Base-by-base conservation (phyloP, 2,888 invertebrate genomes). In the Brenthis daphne region DNA sequence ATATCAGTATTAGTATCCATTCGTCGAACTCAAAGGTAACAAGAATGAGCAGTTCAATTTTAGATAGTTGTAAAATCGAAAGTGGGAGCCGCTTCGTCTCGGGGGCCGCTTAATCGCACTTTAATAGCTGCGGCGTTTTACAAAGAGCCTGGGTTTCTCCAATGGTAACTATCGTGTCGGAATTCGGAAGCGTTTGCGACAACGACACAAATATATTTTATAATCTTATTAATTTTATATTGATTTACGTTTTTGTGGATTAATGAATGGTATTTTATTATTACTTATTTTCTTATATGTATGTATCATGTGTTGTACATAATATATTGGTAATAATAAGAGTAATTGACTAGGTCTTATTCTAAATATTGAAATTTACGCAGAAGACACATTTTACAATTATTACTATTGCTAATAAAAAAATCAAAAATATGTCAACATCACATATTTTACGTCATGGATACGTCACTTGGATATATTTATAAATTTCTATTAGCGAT, bases 71-170 rank as follows among this genome's bases (percentile, higher is more conserved):
- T 89, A 87, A 90, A 90, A 92, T 83, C 85, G 90, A 90, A 89
- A 90, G 90, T 91, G 85, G 90, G 88, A 89, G 90, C 87, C 89
- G 78, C 67, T 67, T 71, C 80, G 90, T 88, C 88, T 89, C 79
- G 77, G 75, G 75, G 74, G 75, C 74, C 81, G 80, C 81, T 82
- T 90, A 90, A 91, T 91, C 88, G 90, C 74, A 75, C 77, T 89
- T 90, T 92, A 92, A 91, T 91, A 85, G 90, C 83, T 71, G 87
- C 92, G 90, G 92, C 86, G 75, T 78, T 78, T 80, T 77, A 82
- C 89, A 91, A 90, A 90, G 87, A 76, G 72, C 63, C 55, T 69
- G 80, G 74, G 79, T 75, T 76, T 80, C 73, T 77, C 83, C 85
- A 82, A 71, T 80, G 80, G 76, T 70, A 67, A 54, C 57, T 48